phyloP scores from a whole-genome alignment of 2,113 vertebrate species.

The Xiphorhynchus elegans region DNA sequence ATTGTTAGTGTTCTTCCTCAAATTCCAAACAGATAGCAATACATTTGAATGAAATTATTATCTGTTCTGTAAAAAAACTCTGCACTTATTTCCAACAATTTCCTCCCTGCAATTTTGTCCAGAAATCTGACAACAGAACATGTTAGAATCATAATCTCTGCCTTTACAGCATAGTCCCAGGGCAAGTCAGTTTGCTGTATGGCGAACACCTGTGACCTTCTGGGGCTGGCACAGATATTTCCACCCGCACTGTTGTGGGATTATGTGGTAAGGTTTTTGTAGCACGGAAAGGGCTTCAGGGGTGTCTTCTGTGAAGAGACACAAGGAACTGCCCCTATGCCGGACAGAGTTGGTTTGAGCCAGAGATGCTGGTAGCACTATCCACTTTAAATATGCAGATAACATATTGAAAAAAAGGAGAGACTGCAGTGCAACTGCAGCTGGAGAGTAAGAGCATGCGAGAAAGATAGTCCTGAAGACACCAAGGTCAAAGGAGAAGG shows the following conservation, averaged over 20 bases:
- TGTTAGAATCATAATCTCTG: background rate
- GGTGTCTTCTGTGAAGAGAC: background rate
- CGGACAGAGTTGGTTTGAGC: background rate
- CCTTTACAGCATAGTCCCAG: background rate
- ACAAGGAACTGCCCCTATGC: background rate
- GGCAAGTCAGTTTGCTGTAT: background rate
- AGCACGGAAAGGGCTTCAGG: fast-evolving
- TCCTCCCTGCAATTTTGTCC: background rate
- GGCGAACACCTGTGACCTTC: background rate
- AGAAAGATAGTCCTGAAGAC: background rate
- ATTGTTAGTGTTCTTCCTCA: background rate
- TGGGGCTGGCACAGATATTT: background rate
- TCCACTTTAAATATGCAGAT: background rate
- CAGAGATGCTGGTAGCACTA: background rate
- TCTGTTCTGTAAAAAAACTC: background rate
- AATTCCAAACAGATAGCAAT: background rate
- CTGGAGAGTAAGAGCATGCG: background rate
- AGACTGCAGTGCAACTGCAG: background rate
- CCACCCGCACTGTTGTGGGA: background rate
- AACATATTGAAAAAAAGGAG: background rate
- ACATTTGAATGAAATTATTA: background rate
- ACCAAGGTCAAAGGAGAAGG: background rate
- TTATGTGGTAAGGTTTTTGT: background rate
- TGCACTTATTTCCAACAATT: background rate
- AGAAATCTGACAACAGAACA: background rate